These are phyloP conservation scores for Homarus gammarus DNA, from an alignment of 2,888 invertebrate species.

Conservation along the genomic window DNA sequence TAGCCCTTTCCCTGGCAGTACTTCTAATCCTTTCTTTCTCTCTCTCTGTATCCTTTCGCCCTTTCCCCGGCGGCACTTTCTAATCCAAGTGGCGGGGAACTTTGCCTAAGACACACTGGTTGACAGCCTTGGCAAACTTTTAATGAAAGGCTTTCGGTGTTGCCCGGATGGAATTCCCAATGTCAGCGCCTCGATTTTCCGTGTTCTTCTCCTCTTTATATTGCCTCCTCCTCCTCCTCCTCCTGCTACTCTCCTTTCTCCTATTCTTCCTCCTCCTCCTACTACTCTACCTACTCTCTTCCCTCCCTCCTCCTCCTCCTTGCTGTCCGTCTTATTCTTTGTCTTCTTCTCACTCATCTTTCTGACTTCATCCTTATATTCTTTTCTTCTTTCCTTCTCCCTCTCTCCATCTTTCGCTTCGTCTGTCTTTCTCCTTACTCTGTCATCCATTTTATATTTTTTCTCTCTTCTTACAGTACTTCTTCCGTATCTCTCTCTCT, in stretches of 20 bases:
- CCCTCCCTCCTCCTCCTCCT: background rate
- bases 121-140: constrained; percentile 32
- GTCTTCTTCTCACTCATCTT: background rate
- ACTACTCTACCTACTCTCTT: too few species aligned
- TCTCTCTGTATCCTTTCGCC: too few species aligned
- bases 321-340: background rate
- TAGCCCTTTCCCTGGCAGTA: too few species aligned
- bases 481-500: background rate
- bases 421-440: background rate
- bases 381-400: background rate
- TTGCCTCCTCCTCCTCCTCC: background rate
- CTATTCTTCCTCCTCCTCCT: too few species aligned
- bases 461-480: background rate
- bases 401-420: background rate
- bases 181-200: background rate
- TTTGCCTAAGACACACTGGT: background rate
- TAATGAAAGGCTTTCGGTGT: constrained; percentile 41
- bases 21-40: too few species aligned
- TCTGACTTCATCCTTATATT: background rate
- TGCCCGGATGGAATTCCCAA: constrained; percentile 42
- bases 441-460: too few species aligned
- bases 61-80: background rate
- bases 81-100: background rate
- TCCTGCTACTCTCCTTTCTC: background rate
- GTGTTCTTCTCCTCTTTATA: background rate